Evolutionary conservation across 2,113 vertebrate genomes (phyloP).

Genomic region (Pluvialis apricaria): DNA sequence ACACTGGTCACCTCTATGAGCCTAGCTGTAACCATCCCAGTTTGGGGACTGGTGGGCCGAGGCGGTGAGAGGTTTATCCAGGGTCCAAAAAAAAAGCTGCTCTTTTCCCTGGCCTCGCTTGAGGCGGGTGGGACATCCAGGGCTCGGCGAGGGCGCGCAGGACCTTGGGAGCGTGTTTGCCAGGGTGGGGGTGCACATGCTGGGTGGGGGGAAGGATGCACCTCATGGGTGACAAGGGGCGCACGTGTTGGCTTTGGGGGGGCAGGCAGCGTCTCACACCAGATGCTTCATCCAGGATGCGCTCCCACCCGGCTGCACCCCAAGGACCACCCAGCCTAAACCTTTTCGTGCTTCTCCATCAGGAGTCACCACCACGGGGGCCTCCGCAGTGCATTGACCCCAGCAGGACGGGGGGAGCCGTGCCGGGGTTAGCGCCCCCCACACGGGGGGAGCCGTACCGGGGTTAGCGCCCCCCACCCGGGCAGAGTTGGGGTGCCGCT

Average conservation of each 20-base stretch:
- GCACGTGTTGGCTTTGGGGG: background rate
- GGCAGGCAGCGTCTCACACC: background rate
- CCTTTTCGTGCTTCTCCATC: background rate
- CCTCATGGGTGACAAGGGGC: no score
- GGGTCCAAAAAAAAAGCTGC: background rate
- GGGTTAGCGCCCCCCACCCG: background rate
- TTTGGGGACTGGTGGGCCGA: background rate
- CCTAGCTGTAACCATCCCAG: background rate
- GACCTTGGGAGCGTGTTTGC: background rate
- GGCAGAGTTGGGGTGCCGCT: background rate
- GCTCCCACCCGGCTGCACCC: background rate
- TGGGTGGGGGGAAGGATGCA: no score
- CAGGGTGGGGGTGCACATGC: background rate
- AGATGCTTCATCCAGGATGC: rapidly evolving
- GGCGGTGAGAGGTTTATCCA: background rate
- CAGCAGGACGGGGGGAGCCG: rapidly evolving
- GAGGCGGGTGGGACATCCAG: background rate
- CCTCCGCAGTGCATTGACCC: rapidly evolving
- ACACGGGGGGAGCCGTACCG: rapidly evolving
- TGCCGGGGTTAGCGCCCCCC: background rate
- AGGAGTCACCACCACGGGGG: background rate
- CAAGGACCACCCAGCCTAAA: background rate
- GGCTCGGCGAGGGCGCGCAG: rapidly evolving
- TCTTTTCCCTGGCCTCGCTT: background rate
- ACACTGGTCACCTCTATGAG: background rate